Evolutionary conservation across 2,888 invertebrate species (phyloP).

Genomic region (Nemoura dubitans): DNA sequence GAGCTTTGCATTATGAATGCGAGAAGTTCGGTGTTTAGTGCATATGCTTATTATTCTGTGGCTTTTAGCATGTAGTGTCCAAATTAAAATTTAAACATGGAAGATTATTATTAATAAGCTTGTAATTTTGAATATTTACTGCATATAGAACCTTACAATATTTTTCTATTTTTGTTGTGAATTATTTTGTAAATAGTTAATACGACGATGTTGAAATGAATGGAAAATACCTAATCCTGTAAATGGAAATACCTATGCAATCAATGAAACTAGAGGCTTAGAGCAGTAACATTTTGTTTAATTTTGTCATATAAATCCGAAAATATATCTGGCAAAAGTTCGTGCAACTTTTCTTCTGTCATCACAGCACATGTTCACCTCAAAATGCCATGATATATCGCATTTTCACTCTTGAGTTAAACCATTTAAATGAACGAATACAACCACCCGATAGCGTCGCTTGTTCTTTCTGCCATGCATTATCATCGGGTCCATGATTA

Average conservation of each 20-base stretch:
- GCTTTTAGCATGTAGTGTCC: background rate
- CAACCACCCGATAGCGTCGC: background rate
- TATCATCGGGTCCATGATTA: background rate
- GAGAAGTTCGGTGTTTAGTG: background rate
- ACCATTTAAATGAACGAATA: background rate
- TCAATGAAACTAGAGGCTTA: too few relatives aligned
- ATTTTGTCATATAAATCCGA: too few relatives aligned
- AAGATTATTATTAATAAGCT: background rate
- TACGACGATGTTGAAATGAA: too few relatives aligned
- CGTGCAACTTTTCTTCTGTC: background rate
- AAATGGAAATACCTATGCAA: too few relatives aligned
- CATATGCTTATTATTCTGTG: background rate
- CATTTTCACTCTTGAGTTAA: background rate
- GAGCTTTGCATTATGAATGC: constrained; percentile 5
- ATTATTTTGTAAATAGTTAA: too few relatives aligned
- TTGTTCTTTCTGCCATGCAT: background rate
- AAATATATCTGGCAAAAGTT: too few relatives aligned
- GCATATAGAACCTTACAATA: too few relatives aligned
- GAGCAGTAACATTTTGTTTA: too few relatives aligned
- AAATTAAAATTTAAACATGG: background rate
- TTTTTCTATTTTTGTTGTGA: too few relatives aligned
- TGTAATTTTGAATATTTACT: too few relatives aligned
- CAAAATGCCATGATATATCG: background rate
- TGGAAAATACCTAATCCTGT: too few relatives aligned
- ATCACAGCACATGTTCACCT: background rate